These are phyloP conservation scores for Agriotes lineatus DNA, from an alignment of 2,888 invertebrate species.

Conservation along the genomic window DNA sequence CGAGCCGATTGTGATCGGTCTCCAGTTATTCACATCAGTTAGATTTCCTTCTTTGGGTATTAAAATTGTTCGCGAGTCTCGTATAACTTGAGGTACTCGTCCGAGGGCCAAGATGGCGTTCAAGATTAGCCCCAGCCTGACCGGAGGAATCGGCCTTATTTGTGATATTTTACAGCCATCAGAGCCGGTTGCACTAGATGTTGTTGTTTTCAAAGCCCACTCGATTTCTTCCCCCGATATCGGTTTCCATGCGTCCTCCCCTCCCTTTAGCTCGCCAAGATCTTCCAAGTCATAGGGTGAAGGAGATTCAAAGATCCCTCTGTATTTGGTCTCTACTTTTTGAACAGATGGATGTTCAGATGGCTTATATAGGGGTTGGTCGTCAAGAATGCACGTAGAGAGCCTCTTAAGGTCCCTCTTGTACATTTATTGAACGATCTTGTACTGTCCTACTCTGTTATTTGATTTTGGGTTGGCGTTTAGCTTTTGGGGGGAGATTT, in stretches of 20 bases:
- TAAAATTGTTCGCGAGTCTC: too few species aligned
- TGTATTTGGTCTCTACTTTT: neutral
- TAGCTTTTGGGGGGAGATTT: too few species aligned
- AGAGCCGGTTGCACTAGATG: neutral
- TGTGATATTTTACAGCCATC: neutral
- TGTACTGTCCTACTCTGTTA: neutral
- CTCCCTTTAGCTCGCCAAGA: neutral
- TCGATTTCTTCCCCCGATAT: neutral
- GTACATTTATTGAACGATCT: too few species aligned
- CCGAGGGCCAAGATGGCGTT: neutral
- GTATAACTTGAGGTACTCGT: neutral
- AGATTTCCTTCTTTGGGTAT: too few species aligned
- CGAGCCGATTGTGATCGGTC: too few species aligned
- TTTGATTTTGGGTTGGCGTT: neutral
- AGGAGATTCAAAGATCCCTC: neutral
- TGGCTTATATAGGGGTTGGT: neutral
- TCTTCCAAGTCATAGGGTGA: neutral
- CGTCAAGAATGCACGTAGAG: too few species aligned
- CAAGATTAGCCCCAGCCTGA: neutral
- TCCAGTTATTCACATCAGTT: too few species aligned
- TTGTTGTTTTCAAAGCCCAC: neutral
- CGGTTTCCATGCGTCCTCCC: neutral
- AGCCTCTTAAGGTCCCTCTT: too few species aligned
- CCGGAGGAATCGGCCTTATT: too few species aligned
- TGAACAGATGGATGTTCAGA: neutral